Base-by-base conservation (phyloP, 2,113 vertebrate genomes). In the Tupaia chinensis region DNA sequence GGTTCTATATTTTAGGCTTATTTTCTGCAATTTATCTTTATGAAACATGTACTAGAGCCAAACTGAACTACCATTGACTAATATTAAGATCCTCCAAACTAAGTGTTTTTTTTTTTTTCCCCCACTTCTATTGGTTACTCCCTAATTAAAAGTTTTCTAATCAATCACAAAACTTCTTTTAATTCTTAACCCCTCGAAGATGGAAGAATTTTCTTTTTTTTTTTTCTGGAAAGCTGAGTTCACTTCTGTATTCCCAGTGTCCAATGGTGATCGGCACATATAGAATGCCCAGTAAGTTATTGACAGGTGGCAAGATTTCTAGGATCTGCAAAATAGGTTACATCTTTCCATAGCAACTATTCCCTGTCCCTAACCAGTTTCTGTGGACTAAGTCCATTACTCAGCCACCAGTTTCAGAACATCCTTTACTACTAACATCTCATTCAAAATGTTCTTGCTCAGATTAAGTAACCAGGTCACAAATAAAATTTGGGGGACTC, bases 1-100 rank as follows among this genome's bases (percentile, higher is more conserved):
- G 10, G n/a, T 0, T 63, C 9, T 32, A 1, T 12, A 15, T 29
- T n/a, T 23, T 53, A 25, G 12, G 23, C 4, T 10, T 29, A 32
- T 17, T 44, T 63, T 82, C 32, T 68, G 0, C 53, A n/a, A 44
- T 13, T 29, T 25, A 17, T 65, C 34, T 87, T 61, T 29, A 29
- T 15, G 78, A 7, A n/a, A 34, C 17, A 3, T 10, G 5, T 9
- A 0, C 3, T 3, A n/a, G 12, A 10, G 3, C 34, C 29, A 1
- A 32, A 16, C 3, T 1, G 29, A 63, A 29, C 69, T 22, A 14
- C 81, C 14, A 9, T 76, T 20, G 17, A 15, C 27, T 7, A 10
- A 8, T 12, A 1, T 3, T 17, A 13, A 61, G 56, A 11, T 11
- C 0, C 4, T 44, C 23, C 7, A 1, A 9, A 25, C 1, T 13